Evolutionary conservation across 2,113 vertebrate genomes (phyloP).

Genomic region (Odocoileus virginianus): DNA sequence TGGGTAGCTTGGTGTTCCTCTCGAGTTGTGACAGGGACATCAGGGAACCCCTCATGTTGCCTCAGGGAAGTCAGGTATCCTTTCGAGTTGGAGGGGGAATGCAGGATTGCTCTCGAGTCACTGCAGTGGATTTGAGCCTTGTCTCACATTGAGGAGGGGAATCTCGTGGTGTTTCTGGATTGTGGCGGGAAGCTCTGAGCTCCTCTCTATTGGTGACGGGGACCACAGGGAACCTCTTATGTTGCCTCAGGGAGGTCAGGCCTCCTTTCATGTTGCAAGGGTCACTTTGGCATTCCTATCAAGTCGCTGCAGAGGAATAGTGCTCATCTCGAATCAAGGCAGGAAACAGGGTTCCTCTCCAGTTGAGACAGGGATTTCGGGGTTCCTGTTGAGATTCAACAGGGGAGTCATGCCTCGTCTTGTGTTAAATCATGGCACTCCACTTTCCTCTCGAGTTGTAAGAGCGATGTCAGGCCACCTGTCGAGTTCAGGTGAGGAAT

Average conservation of each 20-base stretch:
- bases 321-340: too few relatives aligned
- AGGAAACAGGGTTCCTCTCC: too few relatives aligned
- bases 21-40: not conserved
- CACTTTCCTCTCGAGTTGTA: too few relatives aligned
- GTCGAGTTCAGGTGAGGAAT: too few relatives aligned
- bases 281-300: too few relatives aligned
- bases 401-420: too few relatives aligned
- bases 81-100: not conserved
- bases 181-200: not conserved
- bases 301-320: too few relatives aligned
- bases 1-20: not conserved
- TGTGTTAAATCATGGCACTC: too few relatives aligned
- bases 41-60: not conserved
- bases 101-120: accelerated
- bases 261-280: not conserved
- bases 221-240: not conserved
- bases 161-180: not conserved
- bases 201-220: too few relatives aligned
- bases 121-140: not conserved
- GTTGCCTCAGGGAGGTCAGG: not conserved
- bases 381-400: too few relatives aligned
- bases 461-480: too few relatives aligned
- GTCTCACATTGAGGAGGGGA: not conserved
- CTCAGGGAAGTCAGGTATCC: not conserved
- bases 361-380: too few relatives aligned